These are phyloP conservation scores for Drosophila murphyi DNA, from an alignment of 1,140 invertebrate species.

Conservation along the genomic window DNA sequence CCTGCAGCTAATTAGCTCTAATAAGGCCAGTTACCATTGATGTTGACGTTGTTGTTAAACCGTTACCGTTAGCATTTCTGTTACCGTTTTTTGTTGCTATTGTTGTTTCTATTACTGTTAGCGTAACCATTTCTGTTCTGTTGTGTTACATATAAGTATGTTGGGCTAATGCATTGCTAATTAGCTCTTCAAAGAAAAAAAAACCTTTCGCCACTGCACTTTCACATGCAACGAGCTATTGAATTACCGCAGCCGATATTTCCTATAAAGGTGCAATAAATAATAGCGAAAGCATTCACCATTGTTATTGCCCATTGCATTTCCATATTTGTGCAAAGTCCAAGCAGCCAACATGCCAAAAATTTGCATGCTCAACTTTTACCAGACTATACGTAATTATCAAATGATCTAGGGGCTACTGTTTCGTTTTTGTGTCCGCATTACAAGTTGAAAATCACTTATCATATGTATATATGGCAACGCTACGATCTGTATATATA, in stretches of 20 bases:
- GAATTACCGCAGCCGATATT: slow-evolving; percentile 45
- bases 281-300: slow-evolving; percentile 74
- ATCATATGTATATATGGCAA: background rate
- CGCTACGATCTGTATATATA: background rate
- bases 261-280: slow-evolving; percentile 67
- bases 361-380: slow-evolving; percentile 50
- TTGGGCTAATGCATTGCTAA: slow-evolving; percentile 56
- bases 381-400: slow-evolving; percentile 22
- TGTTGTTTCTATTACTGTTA: slow-evolving; percentile 11
- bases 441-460: background rate
- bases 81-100: slow-evolving; percentile 12
- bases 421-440: background rate
- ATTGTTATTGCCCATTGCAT: slow-evolving; percentile 55
- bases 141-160: background rate
- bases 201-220: slow-evolving; percentile 71
- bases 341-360: slow-evolving; percentile 7
- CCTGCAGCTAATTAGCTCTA: slow-evolving; percentile 55
- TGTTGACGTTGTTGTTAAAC: slow-evolving; percentile 34
- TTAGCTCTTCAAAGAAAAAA: slow-evolving; percentile 43
- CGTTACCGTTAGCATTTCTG: slow-evolving; percentile 25
- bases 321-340: slow-evolving; percentile 47
- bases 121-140: background rate
- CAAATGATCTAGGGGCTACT: background rate
- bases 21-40: slow-evolving; percentile 25
- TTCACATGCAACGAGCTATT: slow-evolving; percentile 73